Conservation (phyloP, 2,888 invertebrate genomes). For the Hydrotaea diabolus region DNA sequence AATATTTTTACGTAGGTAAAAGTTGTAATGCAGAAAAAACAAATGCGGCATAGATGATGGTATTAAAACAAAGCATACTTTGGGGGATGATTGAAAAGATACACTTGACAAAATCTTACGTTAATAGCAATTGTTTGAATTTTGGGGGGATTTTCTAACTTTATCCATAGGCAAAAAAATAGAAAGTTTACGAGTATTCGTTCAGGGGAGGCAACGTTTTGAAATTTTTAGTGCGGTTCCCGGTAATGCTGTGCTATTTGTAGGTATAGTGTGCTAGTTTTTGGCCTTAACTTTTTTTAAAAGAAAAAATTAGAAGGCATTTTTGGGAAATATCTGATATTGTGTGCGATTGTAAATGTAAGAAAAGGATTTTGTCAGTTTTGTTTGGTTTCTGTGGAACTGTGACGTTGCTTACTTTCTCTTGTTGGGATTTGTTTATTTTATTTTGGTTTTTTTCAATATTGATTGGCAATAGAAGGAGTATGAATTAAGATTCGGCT, state of each 20-base stretch:
- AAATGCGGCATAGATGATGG: conserved; percentile 19
- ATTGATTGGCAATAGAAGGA: conserved; percentile 78
- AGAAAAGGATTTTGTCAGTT: neutral
- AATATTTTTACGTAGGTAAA: conserved; percentile 18
- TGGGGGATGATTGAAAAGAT: conserved; percentile 16
- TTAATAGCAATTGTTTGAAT: neutral
- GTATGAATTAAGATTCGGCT: conserved; percentile 80
- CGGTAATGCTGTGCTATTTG: conserved; percentile 4
- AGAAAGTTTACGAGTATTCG: neutral
- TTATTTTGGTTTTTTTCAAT: neutral
- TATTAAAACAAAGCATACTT: conserved; percentile 46
- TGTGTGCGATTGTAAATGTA: conserved; percentile 34
- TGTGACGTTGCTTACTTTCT: conserved; percentile 44
- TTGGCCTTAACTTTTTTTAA: neutral
- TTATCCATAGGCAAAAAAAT: neutral
- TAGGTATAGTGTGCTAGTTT: neutral
- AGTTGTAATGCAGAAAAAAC: conserved; percentile 5
- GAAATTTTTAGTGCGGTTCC: neutral
- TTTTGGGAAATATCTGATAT: conserved; percentile 8
- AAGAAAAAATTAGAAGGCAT: neutral
- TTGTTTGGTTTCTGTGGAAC: conserved; percentile 43
- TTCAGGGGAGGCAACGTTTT: conserved; percentile 16
- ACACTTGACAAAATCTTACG: conserved; percentile 31
- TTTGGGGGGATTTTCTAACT: neutral
- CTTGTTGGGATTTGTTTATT: conserved; percentile 54